A percentile compares a stretch with the other conserved stretches of the same genome.
These are phyloP conservation scores for Apotomis capreana DNA, from an alignment of 2,888 invertebrate species.

Conservation along the genomic window DNA sequence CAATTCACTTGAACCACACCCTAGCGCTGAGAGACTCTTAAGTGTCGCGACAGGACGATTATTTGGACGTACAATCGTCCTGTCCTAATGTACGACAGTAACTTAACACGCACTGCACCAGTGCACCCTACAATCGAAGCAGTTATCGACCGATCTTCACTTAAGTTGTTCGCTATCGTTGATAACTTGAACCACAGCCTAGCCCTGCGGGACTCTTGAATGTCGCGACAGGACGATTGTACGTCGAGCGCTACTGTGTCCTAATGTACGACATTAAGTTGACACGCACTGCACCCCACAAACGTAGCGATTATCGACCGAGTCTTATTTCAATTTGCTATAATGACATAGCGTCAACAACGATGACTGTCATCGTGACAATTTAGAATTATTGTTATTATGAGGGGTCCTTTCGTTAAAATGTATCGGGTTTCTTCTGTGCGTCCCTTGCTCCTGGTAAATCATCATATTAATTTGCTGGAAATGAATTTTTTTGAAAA, in stretches of 20 bases:
- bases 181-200: slow-evolving; percentile 17
- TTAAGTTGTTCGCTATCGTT: background rate
- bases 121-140: slow-evolving; percentile 23
- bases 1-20: background rate
- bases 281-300: slow-evolving; percentile 36
- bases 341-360: slow-evolving; percentile 31
- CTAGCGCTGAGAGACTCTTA: slow-evolving; percentile 47
- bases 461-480: background rate
- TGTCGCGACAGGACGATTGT: slow-evolving; percentile 40
- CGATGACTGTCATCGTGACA: slow-evolving; percentile 34
- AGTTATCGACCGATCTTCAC: background rate
- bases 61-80: slow-evolving; percentile 10
- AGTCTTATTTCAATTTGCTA: slow-evolving; percentile 36
- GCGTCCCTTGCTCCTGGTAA: background rate
- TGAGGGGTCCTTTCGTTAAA: slow-evolving; percentile 24
- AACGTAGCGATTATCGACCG: slow-evolving; percentile 38
- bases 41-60: slow-evolving; percentile 43
- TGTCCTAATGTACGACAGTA: slow-evolving; percentile 8
- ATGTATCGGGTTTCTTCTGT: slow-evolving; percentile 14
- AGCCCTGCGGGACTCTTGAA: slow-evolving; percentile 48
- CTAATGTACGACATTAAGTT: slow-evolving; percentile 10
- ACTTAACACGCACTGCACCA: slow-evolving; percentile 26
- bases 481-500: background rate
- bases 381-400: slow-evolving; percentile 33
- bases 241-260: slow-evolving; percentile 18